These are phyloP conservation scores for Diorhabda elongata DNA, from an alignment of 1,140 invertebrate species.

Conservation along the genomic window DNA sequence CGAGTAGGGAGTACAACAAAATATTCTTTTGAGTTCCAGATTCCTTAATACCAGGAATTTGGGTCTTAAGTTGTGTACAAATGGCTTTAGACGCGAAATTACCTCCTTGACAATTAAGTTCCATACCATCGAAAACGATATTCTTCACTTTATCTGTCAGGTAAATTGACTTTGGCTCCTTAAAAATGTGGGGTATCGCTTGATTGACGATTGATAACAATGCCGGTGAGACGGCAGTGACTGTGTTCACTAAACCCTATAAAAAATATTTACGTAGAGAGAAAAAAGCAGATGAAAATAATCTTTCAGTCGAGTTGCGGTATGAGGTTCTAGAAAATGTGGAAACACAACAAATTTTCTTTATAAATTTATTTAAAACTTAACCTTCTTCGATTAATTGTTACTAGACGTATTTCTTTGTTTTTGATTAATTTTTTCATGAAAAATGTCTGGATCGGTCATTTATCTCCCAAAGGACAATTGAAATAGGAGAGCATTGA, in stretches of 20 bases:
- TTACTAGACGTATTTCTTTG: too few relatives aligned
- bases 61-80: slow-evolving; percentile 61
- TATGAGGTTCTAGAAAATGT: too few relatives aligned
- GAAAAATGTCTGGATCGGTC: too few relatives aligned
- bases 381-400: too few relatives aligned
- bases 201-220: slow-evolving; percentile 58
- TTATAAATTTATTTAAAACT: too few relatives aligned
- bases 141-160: slow-evolving; percentile 59
- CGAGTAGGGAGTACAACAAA: slow-evolving; percentile 66
- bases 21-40: slow-evolving; percentile 53
- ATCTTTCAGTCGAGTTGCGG: too few relatives aligned
- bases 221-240: slow-evolving; percentile 51
- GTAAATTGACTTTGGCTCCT: slow-evolving; percentile 58
- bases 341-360: too few relatives aligned
- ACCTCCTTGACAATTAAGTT: slow-evolving; percentile 64
- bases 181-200: slow-evolving; percentile 57
- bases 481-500: too few relatives aligned
- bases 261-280: slow-evolving; percentile 19
- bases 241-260: slow-evolving; percentile 50
- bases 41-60: slow-evolving; percentile 52
- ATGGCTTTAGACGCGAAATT: slow-evolving; percentile 67
- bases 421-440: too few relatives aligned
- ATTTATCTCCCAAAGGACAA: too few relatives aligned
- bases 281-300: background rate
- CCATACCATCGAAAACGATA: slow-evolving; percentile 65